Conservation (phyloP, 2,888 invertebrate species). For the Hemithea aestivaria region DNA sequence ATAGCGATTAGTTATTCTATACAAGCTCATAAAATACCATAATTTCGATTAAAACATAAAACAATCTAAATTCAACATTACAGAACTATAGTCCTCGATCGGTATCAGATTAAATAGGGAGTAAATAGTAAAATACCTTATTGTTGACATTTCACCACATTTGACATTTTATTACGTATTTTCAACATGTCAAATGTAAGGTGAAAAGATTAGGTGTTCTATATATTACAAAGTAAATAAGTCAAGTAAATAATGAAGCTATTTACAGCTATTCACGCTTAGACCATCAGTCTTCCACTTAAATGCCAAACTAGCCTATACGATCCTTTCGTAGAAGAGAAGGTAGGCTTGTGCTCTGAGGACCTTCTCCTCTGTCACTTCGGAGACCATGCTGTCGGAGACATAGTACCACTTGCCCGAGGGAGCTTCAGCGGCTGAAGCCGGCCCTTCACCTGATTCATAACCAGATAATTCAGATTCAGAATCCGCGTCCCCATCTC, state of each 20-base stretch:
- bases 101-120: too few species aligned
- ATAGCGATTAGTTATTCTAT: too few species aligned
- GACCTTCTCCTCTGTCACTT: slow-evolving; percentile 89
- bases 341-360: slow-evolving; percentile 94
- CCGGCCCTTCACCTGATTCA: slow-evolving; percentile 72
- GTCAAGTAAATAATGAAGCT: slow-evolving; percentile 35
- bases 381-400: slow-evolving; percentile 92
- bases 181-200: too few species aligned
- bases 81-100: too few species aligned
- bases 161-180: too few species aligned
- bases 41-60: too few species aligned
- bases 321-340: slow-evolving; percentile 96
- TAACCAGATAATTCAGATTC: slow-evolving; percentile 78
- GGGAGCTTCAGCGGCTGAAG: slow-evolving; percentile 53
- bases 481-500: slow-evolving; percentile 68
- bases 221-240: too few species aligned
- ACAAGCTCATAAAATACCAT: too few species aligned
- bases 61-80: too few species aligned
- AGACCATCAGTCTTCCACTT: slow-evolving; percentile 62
- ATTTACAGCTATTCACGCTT: slow-evolving; percentile 46
- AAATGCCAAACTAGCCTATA: slow-evolving; percentile 77
- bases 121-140: too few species aligned
- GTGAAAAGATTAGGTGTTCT: too few species aligned
- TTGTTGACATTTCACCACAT: too few species aligned
- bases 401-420: slow-evolving; percentile 96